These are phyloP conservation scores for Natator depressus DNA, from an alignment of 2,113 vertebrate genomes.

Conservation along the genomic window DNA sequence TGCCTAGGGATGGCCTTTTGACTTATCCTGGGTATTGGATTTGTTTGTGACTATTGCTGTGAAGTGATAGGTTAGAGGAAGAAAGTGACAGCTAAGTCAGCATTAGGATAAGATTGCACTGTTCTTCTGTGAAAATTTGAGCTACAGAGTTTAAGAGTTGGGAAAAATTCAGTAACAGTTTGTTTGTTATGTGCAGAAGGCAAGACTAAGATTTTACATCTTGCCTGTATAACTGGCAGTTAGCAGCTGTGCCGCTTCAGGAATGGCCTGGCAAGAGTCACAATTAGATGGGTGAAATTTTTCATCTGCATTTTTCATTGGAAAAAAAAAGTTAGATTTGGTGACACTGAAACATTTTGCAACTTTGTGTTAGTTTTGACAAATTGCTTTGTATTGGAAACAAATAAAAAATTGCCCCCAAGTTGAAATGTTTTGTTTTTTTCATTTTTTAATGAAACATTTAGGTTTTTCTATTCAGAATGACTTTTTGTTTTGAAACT, in stretches of 20 bases:
- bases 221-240: not conserved
- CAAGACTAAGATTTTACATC: fast-evolving
- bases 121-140: not conserved
- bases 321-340: not conserved
- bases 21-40: not conserved
- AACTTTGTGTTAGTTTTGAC: not conserved
- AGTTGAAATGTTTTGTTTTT: not conserved
- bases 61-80: not conserved
- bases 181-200: not conserved
- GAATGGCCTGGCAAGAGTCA: not conserved
- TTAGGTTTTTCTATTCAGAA: not conserved
- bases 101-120: not conserved
- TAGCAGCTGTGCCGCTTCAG: not conserved
- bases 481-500: not conserved
- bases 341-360: not conserved
- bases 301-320: not conserved
- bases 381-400: not conserved
- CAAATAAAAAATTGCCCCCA: not conserved
- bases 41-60: constrained; percentile 2
- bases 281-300: not conserved
- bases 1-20: constrained; percentile 4
- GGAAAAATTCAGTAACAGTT: not conserved
- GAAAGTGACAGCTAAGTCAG: not conserved
- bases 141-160: not conserved
- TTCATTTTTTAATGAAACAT: not conserved